These are phyloP conservation scores for Neuroterus valhalla DNA, from an alignment of 1,140 invertebrate genomes.

Conservation along the genomic window DNA sequence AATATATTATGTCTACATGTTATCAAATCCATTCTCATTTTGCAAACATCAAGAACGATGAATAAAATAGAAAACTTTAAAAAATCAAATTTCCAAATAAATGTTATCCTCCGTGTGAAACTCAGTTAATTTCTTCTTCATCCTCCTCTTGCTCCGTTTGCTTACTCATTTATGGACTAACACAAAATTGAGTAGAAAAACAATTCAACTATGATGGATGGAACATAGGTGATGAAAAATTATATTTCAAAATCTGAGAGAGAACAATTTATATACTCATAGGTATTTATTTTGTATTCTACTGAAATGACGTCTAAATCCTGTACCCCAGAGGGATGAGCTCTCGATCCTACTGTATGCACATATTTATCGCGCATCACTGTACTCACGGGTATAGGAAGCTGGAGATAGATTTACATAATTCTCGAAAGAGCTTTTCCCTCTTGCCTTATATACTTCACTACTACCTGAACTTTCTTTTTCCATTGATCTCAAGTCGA, in stretches of 20 bases:
- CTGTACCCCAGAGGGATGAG: neutral
- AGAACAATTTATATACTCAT: neutral
- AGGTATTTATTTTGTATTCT: slow-evolving; percentile 1
- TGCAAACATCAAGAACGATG: no score
- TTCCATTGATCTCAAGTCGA: neutral
- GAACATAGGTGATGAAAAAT: no score
- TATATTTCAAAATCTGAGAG: neutral
- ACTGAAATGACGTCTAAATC: neutral
- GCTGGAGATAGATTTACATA: slow-evolving; percentile 13
- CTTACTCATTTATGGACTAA: no score
- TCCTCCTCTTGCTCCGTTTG: no score
- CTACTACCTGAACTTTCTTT: neutral
- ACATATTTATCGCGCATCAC: slow-evolving; percentile 25
- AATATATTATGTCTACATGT: no score
- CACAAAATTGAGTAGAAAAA: no score
- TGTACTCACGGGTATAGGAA: neutral
- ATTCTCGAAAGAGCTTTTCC: slow-evolving; percentile 13
- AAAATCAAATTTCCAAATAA: no score
- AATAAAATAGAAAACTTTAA: no score
- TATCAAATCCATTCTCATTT: no score
- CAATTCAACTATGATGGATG: no score
- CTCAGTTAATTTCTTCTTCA: no score
- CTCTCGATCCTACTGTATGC: slow-evolving; percentile 13
- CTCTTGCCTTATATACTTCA: neutral
- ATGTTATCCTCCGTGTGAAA: no score